Evolutionary conservation across 2,113 vertebrate genomes (phyloP).

Genomic region (Pangasianodon hypophthalmus): DNA sequence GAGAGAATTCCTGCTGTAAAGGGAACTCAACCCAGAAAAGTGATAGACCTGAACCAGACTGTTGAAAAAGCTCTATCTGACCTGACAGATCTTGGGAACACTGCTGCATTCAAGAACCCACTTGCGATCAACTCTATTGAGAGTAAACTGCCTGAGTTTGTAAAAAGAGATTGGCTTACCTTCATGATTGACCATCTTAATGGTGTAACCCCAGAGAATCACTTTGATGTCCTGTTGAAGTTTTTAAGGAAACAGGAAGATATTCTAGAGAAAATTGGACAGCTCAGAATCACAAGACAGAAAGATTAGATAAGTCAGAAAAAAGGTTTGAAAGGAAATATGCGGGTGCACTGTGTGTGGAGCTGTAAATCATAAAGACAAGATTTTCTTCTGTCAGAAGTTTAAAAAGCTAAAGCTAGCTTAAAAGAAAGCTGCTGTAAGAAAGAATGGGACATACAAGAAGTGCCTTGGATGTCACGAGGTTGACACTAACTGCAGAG

Average conservation of each 20-base stretch:
- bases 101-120: no score
- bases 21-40: slow-evolving; percentile 26
- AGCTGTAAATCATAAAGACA: slow-evolving; percentile 22
- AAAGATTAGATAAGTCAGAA: no score
- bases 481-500: no score
- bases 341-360: neutral
- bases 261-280: neutral
- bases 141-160: neutral
- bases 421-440: slow-evolving; percentile 18
- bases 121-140: no score
- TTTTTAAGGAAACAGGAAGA: neutral
- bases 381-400: slow-evolving; percentile 21
- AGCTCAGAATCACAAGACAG: neutral
- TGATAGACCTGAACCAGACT: slow-evolving; percentile 5
- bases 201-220: neutral
- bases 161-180: no score
- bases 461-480: no score
- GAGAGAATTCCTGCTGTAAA: slow-evolving; percentile 14
- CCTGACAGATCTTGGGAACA: neutral
- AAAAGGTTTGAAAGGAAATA: no score
- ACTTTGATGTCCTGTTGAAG: no score
- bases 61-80: neutral
- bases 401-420: neutral
- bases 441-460: no score
- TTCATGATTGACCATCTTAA: no score